Evolutionary conservation across 2,797 vertebrate species (phyloP), one percentile per base, ranked within the genome.

Genomic region (Peromyscus eremicus): DNA sequence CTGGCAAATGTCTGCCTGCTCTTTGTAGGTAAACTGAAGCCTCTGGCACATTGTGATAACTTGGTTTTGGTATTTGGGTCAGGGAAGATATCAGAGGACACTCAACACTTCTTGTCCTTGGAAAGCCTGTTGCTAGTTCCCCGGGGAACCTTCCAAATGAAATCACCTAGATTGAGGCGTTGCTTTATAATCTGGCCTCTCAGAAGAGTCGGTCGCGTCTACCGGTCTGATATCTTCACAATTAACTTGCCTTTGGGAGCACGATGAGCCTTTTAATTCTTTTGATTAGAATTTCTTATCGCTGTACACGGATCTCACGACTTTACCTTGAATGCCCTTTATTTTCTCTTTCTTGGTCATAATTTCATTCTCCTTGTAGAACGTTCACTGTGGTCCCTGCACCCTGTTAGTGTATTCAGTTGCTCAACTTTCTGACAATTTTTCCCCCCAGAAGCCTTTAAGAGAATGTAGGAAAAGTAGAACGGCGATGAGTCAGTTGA

Each of bases 21-120:
- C 32, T 89, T 70, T 21, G 19, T 62, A 43, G 25, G 68, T 17
- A 85, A 93, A 19, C 29, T 9, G 40, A 93, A 68, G 64, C 25
- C 68, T 86, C 79, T 73, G 68, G 84, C 32, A 73, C 66, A n/a
- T 29, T 52, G 75, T 90, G 46, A 73, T 95, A 85, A 29, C 27
- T 94, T 46, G 37, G 46, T 91, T 94, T 96, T 93, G 81, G 40
- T 89, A 76, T 94, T 96, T 94, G 66, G 37, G n/a, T 94, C 40
- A 4, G 57, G 19, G 40, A 27, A 76, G 37, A 43, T 89, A 75
- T 23, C 52, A 79, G 75, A 91, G 37, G 80, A 37, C n/a, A 83
- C 13, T 5, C 32, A 68, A 25, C 46, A 40, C 27, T 94, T 92
- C 77, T n/a, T 88, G 37, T 85, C 29, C 10, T 91, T 70, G 34